phyloP scores from a whole-genome alignment of 2,113 vertebrate genomes.

The Carassius carassius region DNA sequence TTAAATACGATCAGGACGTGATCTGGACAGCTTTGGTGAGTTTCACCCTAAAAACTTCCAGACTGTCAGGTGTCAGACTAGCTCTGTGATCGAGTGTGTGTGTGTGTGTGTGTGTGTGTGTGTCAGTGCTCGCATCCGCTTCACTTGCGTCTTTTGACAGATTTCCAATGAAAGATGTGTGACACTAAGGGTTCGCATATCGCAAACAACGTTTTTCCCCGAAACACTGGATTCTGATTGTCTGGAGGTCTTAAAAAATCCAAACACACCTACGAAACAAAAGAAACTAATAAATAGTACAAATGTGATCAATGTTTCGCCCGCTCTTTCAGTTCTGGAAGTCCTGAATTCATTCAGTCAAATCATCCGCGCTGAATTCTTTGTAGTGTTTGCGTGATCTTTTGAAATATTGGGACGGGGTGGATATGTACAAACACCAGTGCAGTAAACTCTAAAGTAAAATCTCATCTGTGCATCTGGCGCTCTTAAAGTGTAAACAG shows the following conservation, averaged over 20 bases:
- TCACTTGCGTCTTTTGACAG: background rate
- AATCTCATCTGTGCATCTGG: background rate
- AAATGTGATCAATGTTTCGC: background rate
- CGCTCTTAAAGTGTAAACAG: conserved; percentile 22
- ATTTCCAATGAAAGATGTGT: background rate
- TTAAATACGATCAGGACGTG: background rate
- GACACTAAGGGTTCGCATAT: background rate
- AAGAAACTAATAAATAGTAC: conserved; percentile 38
- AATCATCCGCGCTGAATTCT: background rate
- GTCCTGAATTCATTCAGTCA: background rate
- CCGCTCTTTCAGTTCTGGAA: background rate
- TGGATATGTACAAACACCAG: conserved; percentile 11
- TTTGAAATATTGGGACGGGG: background rate
- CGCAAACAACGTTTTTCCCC: background rate
- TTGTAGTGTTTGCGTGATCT: conserved; percentile 32
- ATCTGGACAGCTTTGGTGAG: background rate
- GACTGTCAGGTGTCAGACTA: background rate
- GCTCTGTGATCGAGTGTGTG: background rate
- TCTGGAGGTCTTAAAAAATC: conserved; percentile 24
- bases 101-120: background rate
- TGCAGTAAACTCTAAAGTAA: background rate
- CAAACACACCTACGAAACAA: background rate
- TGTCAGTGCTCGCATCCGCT: background rate
- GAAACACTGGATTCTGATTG: conserved; percentile 28
- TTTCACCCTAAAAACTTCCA: background rate